Conservation (phyloP, 2,797 vertebrate genomes). For the Denticeps clupeoides region DNA sequence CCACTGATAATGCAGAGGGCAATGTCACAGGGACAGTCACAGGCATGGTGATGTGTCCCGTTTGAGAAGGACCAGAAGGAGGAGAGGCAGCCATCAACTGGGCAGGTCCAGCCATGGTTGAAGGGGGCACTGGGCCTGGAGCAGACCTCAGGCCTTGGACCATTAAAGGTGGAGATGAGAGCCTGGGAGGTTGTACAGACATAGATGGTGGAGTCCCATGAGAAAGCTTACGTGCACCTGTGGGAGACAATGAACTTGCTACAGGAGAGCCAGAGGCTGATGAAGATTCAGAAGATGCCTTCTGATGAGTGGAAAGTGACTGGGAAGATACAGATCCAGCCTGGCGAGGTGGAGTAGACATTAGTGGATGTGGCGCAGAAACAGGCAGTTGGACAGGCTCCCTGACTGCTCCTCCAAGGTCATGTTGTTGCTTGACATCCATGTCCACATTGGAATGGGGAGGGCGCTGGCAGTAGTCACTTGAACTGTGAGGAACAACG, state of each 20-base stretch:
- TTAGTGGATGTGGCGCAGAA: slow-evolving; percentile 22
- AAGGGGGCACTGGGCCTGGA: slow-evolving; percentile 21
- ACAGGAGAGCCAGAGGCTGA: slow-evolving; percentile 7
- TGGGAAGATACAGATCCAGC: slow-evolving; percentile 24
- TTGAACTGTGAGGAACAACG: too few species aligned
- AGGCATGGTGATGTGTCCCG: too few species aligned
- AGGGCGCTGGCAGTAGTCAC: slow-evolving; percentile 36
- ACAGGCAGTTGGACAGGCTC: slow-evolving; percentile 28
- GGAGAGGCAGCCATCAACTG: slow-evolving; percentile 23
- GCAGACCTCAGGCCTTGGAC: slow-evolving; percentile 37
- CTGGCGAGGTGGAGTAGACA: slow-evolving; percentile 32
- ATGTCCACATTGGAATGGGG: slow-evolving; percentile 17
- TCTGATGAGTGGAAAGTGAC: slow-evolving; percentile 16
- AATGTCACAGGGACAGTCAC: too few species aligned
- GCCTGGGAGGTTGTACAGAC: slow-evolving; percentile 29
- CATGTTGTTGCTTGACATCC: slow-evolving; percentile 32
- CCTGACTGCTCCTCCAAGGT: slow-evolving; percentile 33
- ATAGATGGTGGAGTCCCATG: slow-evolving; percentile 1
- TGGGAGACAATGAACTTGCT: slow-evolving; percentile 7
- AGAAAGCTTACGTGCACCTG: slow-evolving; percentile 5
- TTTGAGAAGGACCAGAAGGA: slow-evolving; percentile 27
- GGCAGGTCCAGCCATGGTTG: slow-evolving; percentile 8
- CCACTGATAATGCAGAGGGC: too few species aligned
- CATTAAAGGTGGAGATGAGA: slow-evolving; percentile 35
- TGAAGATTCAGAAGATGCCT: background rate